Evolutionary conservation across 2,888 invertebrate species (phyloP).

Genomic region (Ormyrus pomaceus): DNA sequence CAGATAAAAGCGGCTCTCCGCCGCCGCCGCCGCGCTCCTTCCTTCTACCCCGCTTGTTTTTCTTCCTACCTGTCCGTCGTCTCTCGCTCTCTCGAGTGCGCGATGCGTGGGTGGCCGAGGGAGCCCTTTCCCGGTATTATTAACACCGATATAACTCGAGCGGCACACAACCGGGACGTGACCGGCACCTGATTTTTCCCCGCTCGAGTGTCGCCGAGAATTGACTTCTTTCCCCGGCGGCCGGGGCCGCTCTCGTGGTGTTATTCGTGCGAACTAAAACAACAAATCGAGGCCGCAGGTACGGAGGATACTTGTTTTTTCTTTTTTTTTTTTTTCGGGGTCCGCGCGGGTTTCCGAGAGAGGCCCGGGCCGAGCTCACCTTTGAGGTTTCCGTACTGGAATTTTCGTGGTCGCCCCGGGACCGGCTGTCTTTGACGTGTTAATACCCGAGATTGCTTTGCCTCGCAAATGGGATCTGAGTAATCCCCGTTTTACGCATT

Average conservation of each 20-base stretch:
- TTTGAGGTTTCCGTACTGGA: too few relatives aligned
- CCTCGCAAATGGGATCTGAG: too few relatives aligned
- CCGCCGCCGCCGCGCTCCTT: constrained; percentile 3
- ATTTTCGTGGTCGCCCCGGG: too few relatives aligned
- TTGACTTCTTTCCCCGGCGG: constrained; percentile 60
- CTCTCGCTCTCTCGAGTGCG: background rate
- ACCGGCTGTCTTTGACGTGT: too few relatives aligned
- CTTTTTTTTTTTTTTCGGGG: constrained; percentile 7
- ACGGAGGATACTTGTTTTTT: constrained; percentile 44
- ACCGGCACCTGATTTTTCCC: constrained; percentile 67
- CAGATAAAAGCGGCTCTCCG: constrained; percentile 55
- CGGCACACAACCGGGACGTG: constrained; percentile 66
- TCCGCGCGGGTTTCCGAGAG: constrained; percentile 15
- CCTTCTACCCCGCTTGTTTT: constrained; percentile 30
- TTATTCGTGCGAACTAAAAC: constrained; percentile 65
- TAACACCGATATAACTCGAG: constrained; percentile 61
- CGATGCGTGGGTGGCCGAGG: constrained; percentile 68
- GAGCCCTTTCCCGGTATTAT: constrained; percentile 64
- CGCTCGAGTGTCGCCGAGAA: constrained; percentile 11
- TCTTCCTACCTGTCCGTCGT: constrained; percentile 62
- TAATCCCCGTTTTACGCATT: too few relatives aligned
- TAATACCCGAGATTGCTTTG: too few relatives aligned
- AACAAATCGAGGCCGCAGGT: constrained; percentile 58
- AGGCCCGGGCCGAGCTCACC: background rate
- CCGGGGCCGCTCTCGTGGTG: constrained; percentile 49